Conservation (phyloP, 1,140 invertebrate species). For the Drosophila elegans region DNA sequence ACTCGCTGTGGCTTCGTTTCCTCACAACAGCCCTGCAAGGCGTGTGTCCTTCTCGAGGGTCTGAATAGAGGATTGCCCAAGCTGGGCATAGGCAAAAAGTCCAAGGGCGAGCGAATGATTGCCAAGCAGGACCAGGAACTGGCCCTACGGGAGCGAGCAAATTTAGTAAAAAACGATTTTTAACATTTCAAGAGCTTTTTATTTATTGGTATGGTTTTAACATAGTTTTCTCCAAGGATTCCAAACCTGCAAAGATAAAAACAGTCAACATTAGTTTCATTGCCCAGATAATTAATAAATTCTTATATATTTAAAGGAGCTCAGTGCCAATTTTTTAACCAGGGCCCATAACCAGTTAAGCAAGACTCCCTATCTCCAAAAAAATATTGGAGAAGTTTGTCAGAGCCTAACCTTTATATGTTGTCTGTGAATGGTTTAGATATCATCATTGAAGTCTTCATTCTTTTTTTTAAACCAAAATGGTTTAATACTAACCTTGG, state of each 20-base stretch:
- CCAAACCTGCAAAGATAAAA: slow-evolving; percentile 40
- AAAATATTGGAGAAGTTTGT: slow-evolving; percentile 80
- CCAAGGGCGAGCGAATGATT: slow-evolving; percentile 89
- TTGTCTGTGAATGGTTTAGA: slow-evolving; percentile 84
- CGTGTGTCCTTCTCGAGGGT: slow-evolving; percentile 97
- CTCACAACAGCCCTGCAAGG: slow-evolving; percentile 98
- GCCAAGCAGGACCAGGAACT: slow-evolving; percentile 84
- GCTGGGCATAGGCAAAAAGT: slow-evolving; percentile 93
- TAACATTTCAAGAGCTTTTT: slow-evolving; percentile 36
- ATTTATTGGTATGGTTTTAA: slow-evolving; percentile 1
- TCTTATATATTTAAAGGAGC: neutral
- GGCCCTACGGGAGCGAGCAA: slow-evolving; percentile 72
- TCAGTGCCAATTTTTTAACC: slow-evolving; percentile 84
- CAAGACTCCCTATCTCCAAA: slow-evolving; percentile 74
- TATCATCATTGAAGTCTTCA: slow-evolving; percentile 63
- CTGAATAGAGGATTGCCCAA: slow-evolving; percentile 96
- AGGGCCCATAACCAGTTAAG: slow-evolving; percentile 71
- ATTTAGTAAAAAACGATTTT: slow-evolving; percentile 85
- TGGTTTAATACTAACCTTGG: slow-evolving; percentile 41
- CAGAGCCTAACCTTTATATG: slow-evolving; percentile 70
- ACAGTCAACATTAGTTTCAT: neutral
- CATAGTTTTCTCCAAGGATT: neutral
- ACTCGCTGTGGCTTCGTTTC: slow-evolving; percentile 97
- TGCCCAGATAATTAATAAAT: neutral
- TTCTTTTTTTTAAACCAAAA: too few relatives aligned